Evolutionary conservation across 2,888 invertebrate species (phyloP), one percentile per base, ranked within the genome.

Genomic region (Mythimna albipuncta): DNA sequence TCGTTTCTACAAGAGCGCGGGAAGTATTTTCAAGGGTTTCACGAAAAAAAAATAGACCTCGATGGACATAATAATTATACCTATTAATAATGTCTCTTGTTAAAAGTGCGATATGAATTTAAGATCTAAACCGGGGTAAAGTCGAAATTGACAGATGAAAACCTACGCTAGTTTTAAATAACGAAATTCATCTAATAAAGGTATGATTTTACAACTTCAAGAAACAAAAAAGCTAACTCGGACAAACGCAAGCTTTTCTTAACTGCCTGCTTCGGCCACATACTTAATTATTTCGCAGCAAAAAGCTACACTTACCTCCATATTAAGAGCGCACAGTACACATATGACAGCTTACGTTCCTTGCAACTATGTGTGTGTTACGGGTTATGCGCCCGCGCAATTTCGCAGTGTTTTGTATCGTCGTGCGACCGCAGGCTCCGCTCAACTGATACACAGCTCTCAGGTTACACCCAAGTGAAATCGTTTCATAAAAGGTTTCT

Each of bases 371-470:
- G 81, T 86, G 85, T 88, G 87, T 88, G 88, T 87, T 85, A 88
- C 88, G 89, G 88, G 85, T 83, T 86, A 81, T 89, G 91, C 88
- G 89, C 89, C 84, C 88, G 90, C 88, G 89, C 90, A 91, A 90
- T 91, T 92, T 91, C 90, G 90, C 91, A 91, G 92, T 90, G 88
- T 89, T 91, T 90, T 89, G 89, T 91, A 88, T 90, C 90, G 88
- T 82, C 88, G 88, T 84, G 89, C 86, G 90, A 94, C 94, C 94
- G 91, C 94, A 93, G 91, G 83, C 90, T 91, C 89, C 89, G 85
- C 72, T 90, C 89, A 89, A 89, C 84, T 89, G 91, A 87, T 88
- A 87, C 87, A 82, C 81, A 67, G 81, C 78, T 85, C 87, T 92
- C 91, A 69, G 72, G 86, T 92, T 91, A 92, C 93, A 73, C 71